Evolutionary conservation across 2,797 vertebrate genomes (phyloP).

Genomic region (Schizopygopsis pylzovi): DNA sequence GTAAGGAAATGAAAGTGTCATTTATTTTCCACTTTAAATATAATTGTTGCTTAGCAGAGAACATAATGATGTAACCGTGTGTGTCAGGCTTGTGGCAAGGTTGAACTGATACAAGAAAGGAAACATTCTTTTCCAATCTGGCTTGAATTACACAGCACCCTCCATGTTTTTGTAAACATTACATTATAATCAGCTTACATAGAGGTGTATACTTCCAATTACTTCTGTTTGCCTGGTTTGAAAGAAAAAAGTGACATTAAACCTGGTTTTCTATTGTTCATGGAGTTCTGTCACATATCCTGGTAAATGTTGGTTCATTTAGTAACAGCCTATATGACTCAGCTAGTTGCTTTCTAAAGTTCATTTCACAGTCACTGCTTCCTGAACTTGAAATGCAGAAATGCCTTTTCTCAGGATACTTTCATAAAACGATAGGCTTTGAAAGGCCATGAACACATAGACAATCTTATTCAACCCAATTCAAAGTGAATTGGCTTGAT

Average conservation of each 20-base stretch:
- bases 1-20: slow-evolving; percentile 25
- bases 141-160: background rate
- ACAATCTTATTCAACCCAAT: background rate
- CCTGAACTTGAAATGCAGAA: background rate
- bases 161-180: slow-evolving; percentile 15
- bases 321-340: background rate
- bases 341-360: background rate
- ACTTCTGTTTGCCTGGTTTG: too few species aligned
- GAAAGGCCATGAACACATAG: too few species aligned
- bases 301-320: background rate
- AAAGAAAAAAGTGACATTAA: background rate
- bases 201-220: background rate
- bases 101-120: slow-evolving; percentile 10
- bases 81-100: background rate
- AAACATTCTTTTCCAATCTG: slow-evolving; percentile 36
- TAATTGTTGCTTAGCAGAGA: slow-evolving; percentile 67
- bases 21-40: slow-evolving; percentile 68
- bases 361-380: background rate
- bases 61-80: slow-evolving; percentile 67
- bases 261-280: background rate
- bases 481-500: background rate
- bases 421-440: background rate
- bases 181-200: background rate
- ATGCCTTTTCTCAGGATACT: background rate
- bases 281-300: background rate